Conservation (phyloP, 2,888 invertebrate genomes). For the Rutpela maculata region DNA sequence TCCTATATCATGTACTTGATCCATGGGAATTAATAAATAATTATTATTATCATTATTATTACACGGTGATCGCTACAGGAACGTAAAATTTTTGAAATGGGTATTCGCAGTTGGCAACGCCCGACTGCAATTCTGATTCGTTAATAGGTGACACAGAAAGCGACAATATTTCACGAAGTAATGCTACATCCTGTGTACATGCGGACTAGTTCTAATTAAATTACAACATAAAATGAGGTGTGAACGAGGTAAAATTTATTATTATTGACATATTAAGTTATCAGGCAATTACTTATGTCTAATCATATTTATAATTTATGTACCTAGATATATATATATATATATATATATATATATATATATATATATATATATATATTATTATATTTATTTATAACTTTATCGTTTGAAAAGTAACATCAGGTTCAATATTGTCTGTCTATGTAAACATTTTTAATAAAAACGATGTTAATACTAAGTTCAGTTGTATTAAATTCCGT, state of each 20-base stretch:
- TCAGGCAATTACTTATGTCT: conserved; percentile 3
- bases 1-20: no score
- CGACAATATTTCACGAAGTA: background rate
- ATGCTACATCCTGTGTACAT: background rate
- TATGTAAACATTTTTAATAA: background rate
- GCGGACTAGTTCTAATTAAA: conserved; percentile 1
- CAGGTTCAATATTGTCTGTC: background rate
- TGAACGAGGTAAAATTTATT: background rate
- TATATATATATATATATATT: background rate
- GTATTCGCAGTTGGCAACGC: no score
- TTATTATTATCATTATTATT: no score
- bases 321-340: background rate
- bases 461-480: background rate
- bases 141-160: background rate
- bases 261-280: conserved; percentile 7
- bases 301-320: background rate
- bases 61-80: no score
- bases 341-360: background rate
- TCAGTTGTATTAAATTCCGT: background rate
- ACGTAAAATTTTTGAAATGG: no score
- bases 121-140: no score
- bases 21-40: no score
- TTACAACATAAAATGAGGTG: conserved; percentile 7
- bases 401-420: background rate
- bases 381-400: background rate